Evolutionary conservation across 2,797 vertebrate species (phyloP).

Genomic region (Sardinella longiceps): DNA sequence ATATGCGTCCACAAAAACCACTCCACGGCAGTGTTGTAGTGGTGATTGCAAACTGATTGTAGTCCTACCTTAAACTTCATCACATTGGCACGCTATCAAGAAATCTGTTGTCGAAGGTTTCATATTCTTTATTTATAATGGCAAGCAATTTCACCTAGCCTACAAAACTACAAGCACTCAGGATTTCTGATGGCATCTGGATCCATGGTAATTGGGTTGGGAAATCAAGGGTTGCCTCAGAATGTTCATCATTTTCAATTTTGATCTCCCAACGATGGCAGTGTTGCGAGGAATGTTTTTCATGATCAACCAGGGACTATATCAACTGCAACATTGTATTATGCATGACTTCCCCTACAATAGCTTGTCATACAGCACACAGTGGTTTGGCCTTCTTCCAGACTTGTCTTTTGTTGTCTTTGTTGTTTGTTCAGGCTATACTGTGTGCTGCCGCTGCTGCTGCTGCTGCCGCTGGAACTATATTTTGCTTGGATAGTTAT

Average conservation of each 20-base stretch:
- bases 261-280: background rate
- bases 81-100: background rate
- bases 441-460: no score
- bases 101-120: background rate
- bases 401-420: background rate
- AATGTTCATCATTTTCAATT: background rate
- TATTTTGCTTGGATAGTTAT: background rate
- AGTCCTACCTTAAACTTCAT: background rate
- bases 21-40: background rate
- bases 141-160: background rate
- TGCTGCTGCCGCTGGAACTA: background rate
- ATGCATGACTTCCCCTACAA: background rate
- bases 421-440: background rate
- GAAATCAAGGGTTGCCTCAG: background rate
- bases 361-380: background rate
- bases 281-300: background rate
- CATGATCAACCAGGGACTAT: background rate
- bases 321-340: background rate
- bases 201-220: background rate
- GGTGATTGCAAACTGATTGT: slow-evolving; percentile 20
- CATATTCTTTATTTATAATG: background rate
- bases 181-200: background rate
- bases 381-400: background rate
- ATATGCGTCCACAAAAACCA: background rate
- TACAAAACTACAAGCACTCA: background rate